phyloP scores from a whole-genome alignment of 2,113 vertebrate genomes.

The Muntiacus muntjak region DNA sequence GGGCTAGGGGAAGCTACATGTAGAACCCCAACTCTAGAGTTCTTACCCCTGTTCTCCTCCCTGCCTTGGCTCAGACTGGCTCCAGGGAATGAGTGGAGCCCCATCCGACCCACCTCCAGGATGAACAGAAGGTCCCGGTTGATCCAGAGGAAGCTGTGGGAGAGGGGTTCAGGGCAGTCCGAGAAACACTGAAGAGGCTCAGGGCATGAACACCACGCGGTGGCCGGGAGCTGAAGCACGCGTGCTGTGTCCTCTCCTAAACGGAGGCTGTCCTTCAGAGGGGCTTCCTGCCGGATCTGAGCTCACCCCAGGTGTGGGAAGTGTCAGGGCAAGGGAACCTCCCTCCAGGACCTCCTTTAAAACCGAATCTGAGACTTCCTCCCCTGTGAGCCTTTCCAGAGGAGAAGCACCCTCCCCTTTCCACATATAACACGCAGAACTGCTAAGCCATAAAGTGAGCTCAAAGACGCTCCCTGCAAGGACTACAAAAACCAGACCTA shows the following conservation, averaged over 20 bases:
- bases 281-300: constrained; percentile 26
- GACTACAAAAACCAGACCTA: constrained; percentile 71
- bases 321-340: constrained; percentile 65
- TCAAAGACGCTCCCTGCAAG: constrained; percentile 53
- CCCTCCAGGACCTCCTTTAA: constrained; percentile 71
- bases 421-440: constrained; percentile 66
- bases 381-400: constrained; percentile 72
- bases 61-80: neutral
- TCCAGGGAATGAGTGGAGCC: neutral
- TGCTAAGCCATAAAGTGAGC: constrained; percentile 77
- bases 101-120: neutral
- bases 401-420: constrained; percentile 62
- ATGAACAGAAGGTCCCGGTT: neutral
- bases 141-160: neutral
- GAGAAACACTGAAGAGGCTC: neutral
- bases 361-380: constrained; percentile 76
- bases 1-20: rapidly evolving
- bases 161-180: neutral
- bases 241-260: neutral
- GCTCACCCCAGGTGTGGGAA: constrained; percentile 62
- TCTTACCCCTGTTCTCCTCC: neutral
- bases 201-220: neutral
- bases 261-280: neutral
- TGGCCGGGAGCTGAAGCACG: neutral
- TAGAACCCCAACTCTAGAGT: neutral